These are phyloP conservation scores for Drosophila heteroneura DNA, from an alignment of 2,888 invertebrate species.

Conservation along the genomic window DNA sequence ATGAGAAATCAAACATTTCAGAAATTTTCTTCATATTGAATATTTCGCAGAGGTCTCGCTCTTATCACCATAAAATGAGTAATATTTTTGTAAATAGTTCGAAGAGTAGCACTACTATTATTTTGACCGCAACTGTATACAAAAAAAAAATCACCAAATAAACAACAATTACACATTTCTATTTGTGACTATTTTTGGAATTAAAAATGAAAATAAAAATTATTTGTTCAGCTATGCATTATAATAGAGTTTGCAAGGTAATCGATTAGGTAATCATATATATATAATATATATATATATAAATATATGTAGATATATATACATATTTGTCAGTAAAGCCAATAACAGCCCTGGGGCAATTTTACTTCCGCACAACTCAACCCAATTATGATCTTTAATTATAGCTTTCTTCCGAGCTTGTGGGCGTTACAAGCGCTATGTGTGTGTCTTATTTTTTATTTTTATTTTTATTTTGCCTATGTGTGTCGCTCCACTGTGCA, in stretches of 20 bases:
- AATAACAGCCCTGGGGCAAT: background rate
- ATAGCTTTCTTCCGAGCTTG: background rate
- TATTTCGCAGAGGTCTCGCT: background rate
- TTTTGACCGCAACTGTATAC: background rate
- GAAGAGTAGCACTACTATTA: too few species aligned
- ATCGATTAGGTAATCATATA: background rate
- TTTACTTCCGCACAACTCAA: constrained; percentile 11
- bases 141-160: background rate
- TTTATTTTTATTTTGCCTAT: background rate
- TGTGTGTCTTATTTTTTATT: background rate
- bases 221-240: background rate
- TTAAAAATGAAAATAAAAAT: background rate
- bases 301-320: background rate
- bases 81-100: background rate
- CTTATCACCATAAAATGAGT: background rate
- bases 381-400: constrained; percentile 9
- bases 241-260: background rate
- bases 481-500: constrained; percentile 36
- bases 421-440: background rate
- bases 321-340: background rate
- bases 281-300: background rate
- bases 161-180: background rate
- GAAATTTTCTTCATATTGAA: too few species aligned
- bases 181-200: background rate
- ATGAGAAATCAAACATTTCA: background rate